phyloP scores from a whole-genome alignment of 2,797 vertebrate genomes.

The Tapera naevia region DNA sequence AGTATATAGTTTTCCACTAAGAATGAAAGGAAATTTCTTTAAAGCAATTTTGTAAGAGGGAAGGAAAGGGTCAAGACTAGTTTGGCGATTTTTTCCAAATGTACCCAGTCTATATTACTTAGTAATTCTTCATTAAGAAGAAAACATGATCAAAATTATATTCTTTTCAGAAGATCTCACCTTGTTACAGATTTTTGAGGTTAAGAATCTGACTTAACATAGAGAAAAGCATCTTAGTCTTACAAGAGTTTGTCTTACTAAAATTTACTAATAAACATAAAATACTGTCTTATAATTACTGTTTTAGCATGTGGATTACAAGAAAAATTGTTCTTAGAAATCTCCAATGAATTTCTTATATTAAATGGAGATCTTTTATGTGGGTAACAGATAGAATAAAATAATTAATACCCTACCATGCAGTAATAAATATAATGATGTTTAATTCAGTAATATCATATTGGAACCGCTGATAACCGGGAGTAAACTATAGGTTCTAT shows the following conservation, averaged over 20 bases:
- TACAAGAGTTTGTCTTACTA: neutral
- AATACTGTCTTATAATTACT: neutral
- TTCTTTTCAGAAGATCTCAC: neutral
- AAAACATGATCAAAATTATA: neutral
- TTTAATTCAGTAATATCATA: neutral
- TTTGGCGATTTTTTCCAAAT: neutral
- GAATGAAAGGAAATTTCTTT: neutral
- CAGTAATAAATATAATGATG: accelerated
- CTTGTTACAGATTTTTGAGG: neutral
- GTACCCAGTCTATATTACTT: neutral
- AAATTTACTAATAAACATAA: neutral
- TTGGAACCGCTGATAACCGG: neutral
- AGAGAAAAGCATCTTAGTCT: neutral
- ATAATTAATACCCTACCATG: neutral
- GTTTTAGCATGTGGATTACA: neutral
- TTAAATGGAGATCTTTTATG: neutral
- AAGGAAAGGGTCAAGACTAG: neutral
- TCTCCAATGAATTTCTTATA: neutral
- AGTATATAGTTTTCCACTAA: neutral
- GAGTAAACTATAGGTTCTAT: neutral
- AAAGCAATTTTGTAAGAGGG: neutral
- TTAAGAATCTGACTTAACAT: neutral
- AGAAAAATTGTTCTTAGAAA: neutral
- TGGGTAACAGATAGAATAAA: neutral
- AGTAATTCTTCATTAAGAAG: neutral